A percentile compares a stretch with the other conserved stretches of the same genome.
Conservation (phyloP, 2,797 vertebrate species). For the Sebastes kiyomatsui region DNA sequence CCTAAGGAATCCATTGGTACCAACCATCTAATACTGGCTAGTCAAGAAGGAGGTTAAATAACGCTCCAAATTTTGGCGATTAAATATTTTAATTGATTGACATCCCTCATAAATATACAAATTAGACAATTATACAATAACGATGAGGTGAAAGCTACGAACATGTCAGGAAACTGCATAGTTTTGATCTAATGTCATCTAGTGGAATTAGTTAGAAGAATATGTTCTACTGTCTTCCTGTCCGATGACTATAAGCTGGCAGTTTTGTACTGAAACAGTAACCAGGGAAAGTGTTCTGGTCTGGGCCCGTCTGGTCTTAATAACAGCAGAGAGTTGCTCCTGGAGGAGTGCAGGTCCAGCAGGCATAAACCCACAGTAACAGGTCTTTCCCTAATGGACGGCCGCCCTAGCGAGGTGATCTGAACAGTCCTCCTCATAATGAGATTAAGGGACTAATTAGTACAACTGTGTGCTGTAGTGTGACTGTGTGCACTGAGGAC, state of each 20-base stretch:
- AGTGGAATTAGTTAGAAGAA: neutral
- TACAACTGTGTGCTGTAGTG: slow-evolving; percentile 59
- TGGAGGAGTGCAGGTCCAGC: slow-evolving; percentile 56
- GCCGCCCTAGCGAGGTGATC: slow-evolving; percentile 65
- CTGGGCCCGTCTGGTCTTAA: slow-evolving; percentile 46
- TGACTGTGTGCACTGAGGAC: slow-evolving; percentile 58
- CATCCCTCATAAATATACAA: too few species aligned
- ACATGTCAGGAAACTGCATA: neutral
- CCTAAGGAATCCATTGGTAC: too few species aligned
- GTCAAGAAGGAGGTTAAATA: too few species aligned
- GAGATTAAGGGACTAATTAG: slow-evolving; percentile 86
- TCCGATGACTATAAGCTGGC: neutral
- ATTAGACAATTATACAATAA: too few species aligned
- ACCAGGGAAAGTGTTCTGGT: neutral
- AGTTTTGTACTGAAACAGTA: slow-evolving; percentile 10
- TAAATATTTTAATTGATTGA: too few species aligned
- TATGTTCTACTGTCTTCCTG: slow-evolving; percentile 3
- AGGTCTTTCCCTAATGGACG: slow-evolving; percentile 68
- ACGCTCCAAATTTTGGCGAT: too few species aligned
- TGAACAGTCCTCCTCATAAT: slow-evolving; percentile 79
- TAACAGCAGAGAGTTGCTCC: slow-evolving; percentile 49
- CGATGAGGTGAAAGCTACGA: neutral
- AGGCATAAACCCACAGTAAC: slow-evolving; percentile 54
- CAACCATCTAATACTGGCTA: too few species aligned
- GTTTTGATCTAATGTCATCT: slow-evolving; percentile 31